Base-by-base conservation (phyloP, 2,888 invertebrate genomes). In the Imbricaverruca yamaguchii region DNA sequence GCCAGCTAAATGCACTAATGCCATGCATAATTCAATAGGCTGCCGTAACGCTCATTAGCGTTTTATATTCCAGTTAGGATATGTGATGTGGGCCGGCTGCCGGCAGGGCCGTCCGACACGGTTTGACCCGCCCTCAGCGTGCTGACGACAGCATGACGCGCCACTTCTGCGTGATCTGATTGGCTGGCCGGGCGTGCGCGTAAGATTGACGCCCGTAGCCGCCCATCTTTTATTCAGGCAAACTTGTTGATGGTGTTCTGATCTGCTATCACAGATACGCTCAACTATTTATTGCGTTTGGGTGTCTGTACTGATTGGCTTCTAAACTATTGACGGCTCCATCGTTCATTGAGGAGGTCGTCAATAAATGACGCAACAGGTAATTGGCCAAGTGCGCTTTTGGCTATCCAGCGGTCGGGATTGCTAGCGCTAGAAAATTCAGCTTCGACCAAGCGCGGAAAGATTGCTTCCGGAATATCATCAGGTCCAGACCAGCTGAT, bases 181-280 rank as follows among this genome's bases (percentile, higher is more conserved):
- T 74, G 74, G 74, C 18, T 10, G 74, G 53, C 23, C 74, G 9
- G 74, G 15, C 74, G 53, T n/a, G 53, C 74, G 74, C 53, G 21
- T 74, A 74, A 74, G 74, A 74, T 74, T 74, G 74, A 74, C 74
- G 74, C 74, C 69, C 18, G 74, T 18, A 18, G 53, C 21, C 74
- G 74, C 9, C 74, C 74, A 74, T 74, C 74, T 74, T 74, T 74
- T 74, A 74, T 74, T 74, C 74, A 74, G 74, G 21, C 74, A 74
- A 74, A 74, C 74, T 74, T 74, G 74, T 74, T 74, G 74, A 74
- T 74, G 74, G 74, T 74, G 74, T 74, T 74, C 74, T 74, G 74
- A 74, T 74, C 74, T 74, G 74, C 74, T 74, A 74, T 74, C 74
- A 55, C 74, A 74, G 74, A 74, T 74, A 53, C 74, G 74, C 74